Evolutionary conservation across 2,113 vertebrate species (phyloP).

Genomic region (Megaceryle maxima): DNA sequence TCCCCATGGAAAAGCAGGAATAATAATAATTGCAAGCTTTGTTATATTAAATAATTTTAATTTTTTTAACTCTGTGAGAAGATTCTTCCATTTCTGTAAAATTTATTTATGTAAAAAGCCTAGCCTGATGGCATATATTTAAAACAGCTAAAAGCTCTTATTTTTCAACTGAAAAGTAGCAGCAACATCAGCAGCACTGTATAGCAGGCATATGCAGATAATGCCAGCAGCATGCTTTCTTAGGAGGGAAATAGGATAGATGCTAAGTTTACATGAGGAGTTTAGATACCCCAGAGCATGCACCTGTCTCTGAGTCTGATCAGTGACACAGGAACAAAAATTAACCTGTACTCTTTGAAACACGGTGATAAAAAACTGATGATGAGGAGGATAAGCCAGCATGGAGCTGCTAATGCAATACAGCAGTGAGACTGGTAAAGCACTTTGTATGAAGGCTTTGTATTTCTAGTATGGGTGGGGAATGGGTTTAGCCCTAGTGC

Average conservation of each 20-base stretch:
- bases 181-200: background rate
- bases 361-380: background rate
- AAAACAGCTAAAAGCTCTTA: background rate
- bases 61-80: background rate
- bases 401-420: background rate
- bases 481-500: background rate
- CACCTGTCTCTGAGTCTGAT: background rate
- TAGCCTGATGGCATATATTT: background rate
- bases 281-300: background rate
- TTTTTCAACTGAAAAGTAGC: background rate
- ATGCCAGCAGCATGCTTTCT: background rate
- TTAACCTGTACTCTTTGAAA: background rate
- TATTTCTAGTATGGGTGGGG: no score
- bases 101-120: background rate
- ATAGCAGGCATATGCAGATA: accelerated
- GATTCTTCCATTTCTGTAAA: background rate
- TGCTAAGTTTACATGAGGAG: accelerated
- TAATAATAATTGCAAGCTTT: background rate
- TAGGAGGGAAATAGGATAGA: background rate
- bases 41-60: background rate
- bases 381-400: background rate
- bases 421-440: no score
- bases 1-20: background rate
- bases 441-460: no score
- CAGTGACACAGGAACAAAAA: background rate